phyloP scores from a whole-genome alignment of 2,888 invertebrate genomes.

The Pyrrhopygopsis socrates region DNA sequence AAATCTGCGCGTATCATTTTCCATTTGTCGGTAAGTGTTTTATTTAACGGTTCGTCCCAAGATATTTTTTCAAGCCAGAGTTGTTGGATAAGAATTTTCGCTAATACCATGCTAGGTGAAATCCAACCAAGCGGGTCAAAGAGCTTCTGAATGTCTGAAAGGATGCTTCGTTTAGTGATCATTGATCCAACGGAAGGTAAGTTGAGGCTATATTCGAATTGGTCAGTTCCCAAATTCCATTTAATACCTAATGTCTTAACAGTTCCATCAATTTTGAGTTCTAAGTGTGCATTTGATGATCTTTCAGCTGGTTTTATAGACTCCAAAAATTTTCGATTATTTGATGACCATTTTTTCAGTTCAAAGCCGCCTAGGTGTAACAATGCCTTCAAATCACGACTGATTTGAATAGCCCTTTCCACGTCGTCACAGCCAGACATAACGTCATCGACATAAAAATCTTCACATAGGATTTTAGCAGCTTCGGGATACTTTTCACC shows the following conservation, averaged over 20 bases:
- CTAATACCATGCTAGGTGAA: conserved; percentile 33
- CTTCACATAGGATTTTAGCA: conserved; percentile 38
- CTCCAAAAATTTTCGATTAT: conserved; percentile 53
- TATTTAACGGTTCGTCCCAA: conserved; percentile 41
- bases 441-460: conserved; percentile 65
- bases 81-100: conserved; percentile 48
- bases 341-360: conserved; percentile 72
- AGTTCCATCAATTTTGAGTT: conserved; percentile 63
- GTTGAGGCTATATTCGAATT: conserved; percentile 63
- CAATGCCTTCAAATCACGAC: conserved; percentile 28
- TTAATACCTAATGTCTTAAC: conserved; percentile 62
- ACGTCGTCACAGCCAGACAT: conserved; percentile 40
- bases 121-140: conserved; percentile 58
- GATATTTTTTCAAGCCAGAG: conserved; percentile 40
- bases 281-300: conserved; percentile 39
- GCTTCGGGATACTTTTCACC: conserved; percentile 31
- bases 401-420: conserved; percentile 37
- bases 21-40: conserved; percentile 11
- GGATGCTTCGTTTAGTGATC: conserved; percentile 69
- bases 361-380: conserved; percentile 51
- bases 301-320: conserved; percentile 25
- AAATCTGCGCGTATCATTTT: neutral
- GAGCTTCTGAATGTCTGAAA: conserved; percentile 43
- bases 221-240: conserved; percentile 73
- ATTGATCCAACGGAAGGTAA: conserved; percentile 30